Percentiles rank a stretch among this genome's conserved stretches.
phyloP scores from a whole-genome alignment of 2,113 vertebrate genomes.

The human (Homo sapiens) region DNA sequence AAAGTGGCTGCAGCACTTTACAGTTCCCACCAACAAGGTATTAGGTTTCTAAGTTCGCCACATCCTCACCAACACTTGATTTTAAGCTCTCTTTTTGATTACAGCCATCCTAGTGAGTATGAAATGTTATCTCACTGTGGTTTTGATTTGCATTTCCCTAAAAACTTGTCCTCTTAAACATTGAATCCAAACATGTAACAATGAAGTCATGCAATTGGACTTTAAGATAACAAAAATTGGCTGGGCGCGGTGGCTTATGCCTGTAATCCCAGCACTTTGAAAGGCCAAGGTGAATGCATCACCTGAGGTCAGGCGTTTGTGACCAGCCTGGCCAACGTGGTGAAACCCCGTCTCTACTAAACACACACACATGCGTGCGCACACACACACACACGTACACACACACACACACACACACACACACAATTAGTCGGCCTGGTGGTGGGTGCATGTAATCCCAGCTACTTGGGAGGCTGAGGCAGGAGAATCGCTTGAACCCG shows the following conservation, averaged over 20 bases:
- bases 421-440: rapidly evolving
- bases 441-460: too few species aligned
- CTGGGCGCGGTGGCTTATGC: too few species aligned
- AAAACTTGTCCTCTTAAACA: neutral
- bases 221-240: neutral
- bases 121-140: neutral
- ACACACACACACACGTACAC: too few species aligned
- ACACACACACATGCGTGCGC: too few species aligned
- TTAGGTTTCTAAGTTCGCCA: neutral
- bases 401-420: too few species aligned
- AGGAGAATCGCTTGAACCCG: too few species aligned
- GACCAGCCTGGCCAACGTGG: too few species aligned
- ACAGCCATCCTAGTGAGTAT: neutral
- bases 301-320: too few species aligned
- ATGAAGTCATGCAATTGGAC: neutral
- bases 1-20: neutral
- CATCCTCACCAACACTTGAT: neutral
- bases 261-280: too few species aligned
- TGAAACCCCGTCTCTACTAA: too few species aligned
- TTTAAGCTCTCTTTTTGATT: neutral
- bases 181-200: neutral
- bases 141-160: neutral
- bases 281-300: too few species aligned
- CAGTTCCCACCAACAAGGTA: neutral
- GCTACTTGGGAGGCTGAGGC: too few species aligned